Conservation (phyloP, 2,888 invertebrate genomes). For the Ctenicera cuprea region DNA sequence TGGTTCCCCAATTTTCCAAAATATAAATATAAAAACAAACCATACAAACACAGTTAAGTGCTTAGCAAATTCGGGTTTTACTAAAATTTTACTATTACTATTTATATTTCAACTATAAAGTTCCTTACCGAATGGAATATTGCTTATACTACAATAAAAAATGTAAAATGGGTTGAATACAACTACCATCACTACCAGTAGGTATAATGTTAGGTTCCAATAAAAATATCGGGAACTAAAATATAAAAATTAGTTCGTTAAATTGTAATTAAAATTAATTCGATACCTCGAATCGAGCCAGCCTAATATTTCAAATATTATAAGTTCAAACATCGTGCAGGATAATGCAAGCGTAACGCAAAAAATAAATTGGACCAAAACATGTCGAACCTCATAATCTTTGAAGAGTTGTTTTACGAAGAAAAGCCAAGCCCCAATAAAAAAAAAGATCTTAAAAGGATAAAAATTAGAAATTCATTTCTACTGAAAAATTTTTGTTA, state of each 20-base stretch:
- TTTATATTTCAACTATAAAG: not conserved
- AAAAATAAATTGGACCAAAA: constrained; percentile 95
- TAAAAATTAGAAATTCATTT: constrained; percentile 25
- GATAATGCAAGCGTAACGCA: constrained; percentile 97
- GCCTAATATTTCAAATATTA: constrained; percentile 98
- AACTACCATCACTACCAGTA: constrained; percentile 94
- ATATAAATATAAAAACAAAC: constrained; percentile 94
- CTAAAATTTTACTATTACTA: constrained; percentile 73
- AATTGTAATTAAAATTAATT: constrained; percentile 45
- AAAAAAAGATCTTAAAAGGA: constrained; percentile 89
- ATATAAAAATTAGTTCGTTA: constrained; percentile 75
- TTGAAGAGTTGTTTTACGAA: constrained; percentile 97
- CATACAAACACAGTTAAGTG: constrained; percentile 90
- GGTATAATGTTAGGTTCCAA: constrained; percentile 95
- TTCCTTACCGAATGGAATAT: constrained; percentile 86
- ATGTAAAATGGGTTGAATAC: constrained; percentile 98
- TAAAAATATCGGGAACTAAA: constrained; percentile 93
- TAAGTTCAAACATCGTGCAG: constrained; percentile 99
- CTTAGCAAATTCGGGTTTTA: constrained; percentile 84
- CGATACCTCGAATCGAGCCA: constrained; percentile 91
- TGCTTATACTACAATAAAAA: constrained; percentile 94
- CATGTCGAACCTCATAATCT: constrained; percentile 98
- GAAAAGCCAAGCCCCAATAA: constrained; percentile 98
- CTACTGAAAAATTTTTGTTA: constrained; percentile 3
- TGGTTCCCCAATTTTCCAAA: constrained; percentile 99